Evolutionary conservation across 2,888 invertebrate genomes (phyloP).

Genomic region (Cylloceria caligata): DNA sequence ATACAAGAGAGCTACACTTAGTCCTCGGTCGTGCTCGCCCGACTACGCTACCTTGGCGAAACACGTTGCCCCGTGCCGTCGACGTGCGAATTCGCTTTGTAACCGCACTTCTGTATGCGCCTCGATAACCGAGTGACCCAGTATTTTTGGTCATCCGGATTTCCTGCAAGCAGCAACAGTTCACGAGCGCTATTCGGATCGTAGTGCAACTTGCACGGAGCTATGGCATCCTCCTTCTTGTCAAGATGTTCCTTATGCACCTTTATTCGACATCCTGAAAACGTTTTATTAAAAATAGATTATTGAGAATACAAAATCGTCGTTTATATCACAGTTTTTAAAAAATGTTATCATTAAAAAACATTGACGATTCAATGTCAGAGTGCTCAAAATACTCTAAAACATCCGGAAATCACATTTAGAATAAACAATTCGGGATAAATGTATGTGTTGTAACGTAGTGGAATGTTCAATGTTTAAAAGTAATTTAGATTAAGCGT

Average conservation of each 20-base stretch:
- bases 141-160: constrained; percentile 94
- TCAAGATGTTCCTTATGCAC: constrained; percentile 99
- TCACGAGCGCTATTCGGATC: constrained; percentile 98
- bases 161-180: constrained; percentile 94
- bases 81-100: constrained; percentile 91
- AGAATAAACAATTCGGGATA: no score
- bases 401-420: no score
- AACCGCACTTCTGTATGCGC: constrained; percentile 96
- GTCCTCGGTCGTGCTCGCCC: constrained; percentile 78
- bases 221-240: constrained; percentile 93
- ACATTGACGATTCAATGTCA: no score
- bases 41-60: constrained; percentile 89
- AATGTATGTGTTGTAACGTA: no score
- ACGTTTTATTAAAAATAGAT: constrained; percentile 26
- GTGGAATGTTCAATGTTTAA: no score
- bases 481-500: no score
- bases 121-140: constrained; percentile 97
- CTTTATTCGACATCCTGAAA: constrained; percentile 96
- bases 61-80: constrained; percentile 85
- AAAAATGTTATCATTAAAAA: no score
- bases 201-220: constrained; percentile 98
- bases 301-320: no score
- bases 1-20: constrained; percentile 82
- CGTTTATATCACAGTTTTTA: no score
- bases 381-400: no score